Base-by-base conservation (phyloP, 2,113 vertebrate genomes). In the Pantherophis guttatus region DNA sequence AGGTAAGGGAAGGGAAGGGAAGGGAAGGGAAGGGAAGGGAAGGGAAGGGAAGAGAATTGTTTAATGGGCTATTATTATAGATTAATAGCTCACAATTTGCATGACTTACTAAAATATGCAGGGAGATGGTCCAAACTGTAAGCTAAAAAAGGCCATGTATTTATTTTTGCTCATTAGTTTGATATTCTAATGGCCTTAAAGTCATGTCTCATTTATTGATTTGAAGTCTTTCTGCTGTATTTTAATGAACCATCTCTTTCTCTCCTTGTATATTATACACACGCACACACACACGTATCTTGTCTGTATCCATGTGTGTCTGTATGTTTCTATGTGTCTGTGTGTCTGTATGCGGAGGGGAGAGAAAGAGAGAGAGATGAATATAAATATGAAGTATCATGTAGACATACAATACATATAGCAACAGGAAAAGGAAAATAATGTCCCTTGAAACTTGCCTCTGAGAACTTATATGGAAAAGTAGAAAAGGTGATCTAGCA, bases 391-490 rank as follows among this genome's bases (percentile, higher is more conserved):
- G 26, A 65, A 65, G 26, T 29, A 65, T 3, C 59, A 62, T 62
- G 57, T 19, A 58, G 57, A 58, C 57, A 58, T 58, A 58, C 7
- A 54, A 11, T 54, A 62, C 59, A 62, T 62, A 62, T 29, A 62
- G 6, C 57, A 23, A 58, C 5, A 50, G 48, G 48, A 5, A 50
- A 50, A 50, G 48, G 85, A 94, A 92, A 90, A 59, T 1, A 24
- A 7, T 91, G 53, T 62, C 3, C 1, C 75, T 24, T 93, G 89
- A 88, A 94, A 55, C 55, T 5, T 53, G 52, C 1, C 94, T 2
- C 89, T 92, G 59, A 5, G 13, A 94, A 23, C 91, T 94, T 94
- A 93, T 89, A 48, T 29, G 10, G 70, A 95, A 81, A 21, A 93
- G 59, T 93, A 94, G 39, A 12, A 95, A 6, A 87, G 87, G 58